phyloP scores from a whole-genome alignment of 53 echinoderm and acorn worm genomes.

The Zoroaster sp. region DNA sequence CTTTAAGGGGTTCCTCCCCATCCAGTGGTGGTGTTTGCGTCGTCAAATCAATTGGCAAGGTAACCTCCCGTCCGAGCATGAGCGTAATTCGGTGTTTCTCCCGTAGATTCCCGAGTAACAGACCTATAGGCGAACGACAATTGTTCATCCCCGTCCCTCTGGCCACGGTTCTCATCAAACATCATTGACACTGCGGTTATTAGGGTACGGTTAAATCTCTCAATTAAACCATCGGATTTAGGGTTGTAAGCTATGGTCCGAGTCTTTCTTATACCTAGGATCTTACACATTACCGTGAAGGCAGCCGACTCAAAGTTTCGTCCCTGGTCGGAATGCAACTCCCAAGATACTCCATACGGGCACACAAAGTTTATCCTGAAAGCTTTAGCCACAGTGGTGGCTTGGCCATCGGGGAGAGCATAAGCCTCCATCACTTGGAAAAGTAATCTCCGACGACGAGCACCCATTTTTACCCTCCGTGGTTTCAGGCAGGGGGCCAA shows the following conservation, averaged over 20 bases:
- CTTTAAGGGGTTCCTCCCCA: neutral
- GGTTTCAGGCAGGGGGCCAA: neutral
- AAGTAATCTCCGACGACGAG: neutral
- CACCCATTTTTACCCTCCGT: neutral
- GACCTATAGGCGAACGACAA: conserved; percentile 19
- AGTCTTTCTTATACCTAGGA: no score
- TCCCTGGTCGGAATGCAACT: no score
- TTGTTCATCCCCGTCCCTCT: conserved; percentile 9
- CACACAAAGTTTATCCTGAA: neutral
- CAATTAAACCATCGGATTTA: neutral
- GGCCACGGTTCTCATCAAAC: neutral
- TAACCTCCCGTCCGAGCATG: conserved; percentile 25
- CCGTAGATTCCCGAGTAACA: neutral
- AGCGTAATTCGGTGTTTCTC: conserved; percentile 28
- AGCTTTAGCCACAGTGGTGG: neutral
- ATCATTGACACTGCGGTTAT: conserved; percentile 13
- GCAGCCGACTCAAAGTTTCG: neutral
- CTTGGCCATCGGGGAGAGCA: neutral
- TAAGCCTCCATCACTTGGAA: conserved; percentile 13
- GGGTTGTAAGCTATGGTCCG: conserved; percentile 5
- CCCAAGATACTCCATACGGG: conserved; percentile 1
- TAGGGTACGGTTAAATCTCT: no score
- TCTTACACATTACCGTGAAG: conserved; percentile 2
- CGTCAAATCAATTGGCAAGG: neutral
- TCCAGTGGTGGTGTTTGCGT: neutral